Conservation (phyloP, 2,797 vertebrate species). For the Ctenosaura bakeri region DNA sequence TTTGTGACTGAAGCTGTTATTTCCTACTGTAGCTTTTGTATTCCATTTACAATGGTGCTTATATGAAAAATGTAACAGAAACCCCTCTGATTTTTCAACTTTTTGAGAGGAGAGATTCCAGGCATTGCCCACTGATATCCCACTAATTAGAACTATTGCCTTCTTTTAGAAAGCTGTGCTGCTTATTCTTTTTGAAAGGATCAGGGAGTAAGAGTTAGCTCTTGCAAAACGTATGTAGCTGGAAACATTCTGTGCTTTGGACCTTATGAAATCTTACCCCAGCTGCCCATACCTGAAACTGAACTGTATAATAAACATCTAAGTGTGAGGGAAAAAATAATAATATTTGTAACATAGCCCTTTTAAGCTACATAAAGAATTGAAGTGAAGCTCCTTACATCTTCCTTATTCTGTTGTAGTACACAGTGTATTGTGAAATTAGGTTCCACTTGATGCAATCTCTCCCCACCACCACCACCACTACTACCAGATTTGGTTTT, state of each 20-base stretch:
- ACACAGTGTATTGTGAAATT: slow-evolving; percentile 76
- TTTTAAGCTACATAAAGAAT: slow-evolving; percentile 77
- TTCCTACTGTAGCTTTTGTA: slow-evolving; percentile 56
- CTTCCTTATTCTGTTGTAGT: slow-evolving; percentile 81
- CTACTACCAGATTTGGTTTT: slow-evolving; percentile 66
- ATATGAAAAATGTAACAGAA: slow-evolving; percentile 55
- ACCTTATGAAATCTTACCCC: slow-evolving; percentile 77
- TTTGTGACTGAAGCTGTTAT: slow-evolving; percentile 61
- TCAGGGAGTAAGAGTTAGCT: slow-evolving; percentile 71
- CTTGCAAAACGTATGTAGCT: slow-evolving; percentile 75
- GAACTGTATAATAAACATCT: slow-evolving; percentile 77
- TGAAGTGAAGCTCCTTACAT: slow-evolving; percentile 74
- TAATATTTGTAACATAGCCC: slow-evolving; percentile 80
- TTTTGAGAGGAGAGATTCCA: slow-evolving; percentile 17
- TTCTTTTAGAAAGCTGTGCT: slow-evolving; percentile 75
- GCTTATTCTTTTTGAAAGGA: slow-evolving; percentile 73
- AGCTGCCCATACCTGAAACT: slow-evolving; percentile 72
- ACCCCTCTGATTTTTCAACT: slow-evolving; percentile 45
- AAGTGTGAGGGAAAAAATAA: slow-evolving; percentile 75
- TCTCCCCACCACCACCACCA: background rate
- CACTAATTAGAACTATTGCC: slow-evolving; percentile 67
- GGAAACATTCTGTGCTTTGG: slow-evolving; percentile 73
- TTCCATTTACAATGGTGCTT: slow-evolving; percentile 60
- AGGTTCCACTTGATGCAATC: slow-evolving; percentile 69
- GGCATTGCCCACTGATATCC: slow-evolving; percentile 49